Evolutionary conservation across 2,888 invertebrate genomes (phyloP), one percentile per base, ranked within the genome.

Genomic region (Eucriotettix oculatus): DNA sequence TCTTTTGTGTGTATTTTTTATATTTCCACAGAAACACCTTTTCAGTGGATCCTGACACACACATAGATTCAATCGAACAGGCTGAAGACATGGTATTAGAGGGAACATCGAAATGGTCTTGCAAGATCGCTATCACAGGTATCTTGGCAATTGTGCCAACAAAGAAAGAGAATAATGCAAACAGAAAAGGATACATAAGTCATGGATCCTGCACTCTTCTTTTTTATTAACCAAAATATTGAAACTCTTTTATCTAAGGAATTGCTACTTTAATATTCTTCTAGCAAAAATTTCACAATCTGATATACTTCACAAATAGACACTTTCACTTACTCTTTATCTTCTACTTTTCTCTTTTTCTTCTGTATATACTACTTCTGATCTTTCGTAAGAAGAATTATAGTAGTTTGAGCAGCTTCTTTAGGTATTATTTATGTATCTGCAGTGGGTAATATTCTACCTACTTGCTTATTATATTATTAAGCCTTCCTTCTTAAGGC

Each of bases 81-180:
- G 93, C 94, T 75, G 91, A 96, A 83, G 89, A 88, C 82, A 88
- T 91, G 82, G 95, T 96, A 79, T 90, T 96, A 77, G 95, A 95
- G 82, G 96, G 96, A 79, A 96, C 95, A 73, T 95, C 95, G 78
- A 95, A 96, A 83, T 96, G 96, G 96, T 95, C 95, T 78, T 94
- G 94, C 87, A 96, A 96, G 87, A 93, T 96, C 83, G 94, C 94
- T 79, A 95, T 96, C 76, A 96, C 95, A 93, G 95, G 95, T 96
- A 87, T 77, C 60, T 61, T 61, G 63, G 40, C 55, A 12, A 40
- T 40, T 29, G 42, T n/a, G 17, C 54, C 54, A 14, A 48, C 12
- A n/a, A 48, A 48, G 48, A 48, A 48, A 48, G 48, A 48, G 48
- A 48, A 48, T 48, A 48, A 48, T 48, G 48, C 48, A 48, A 48